Conservation (phyloP, 2,797 vertebrate species). For the Takifugu ocellatus region DNA sequence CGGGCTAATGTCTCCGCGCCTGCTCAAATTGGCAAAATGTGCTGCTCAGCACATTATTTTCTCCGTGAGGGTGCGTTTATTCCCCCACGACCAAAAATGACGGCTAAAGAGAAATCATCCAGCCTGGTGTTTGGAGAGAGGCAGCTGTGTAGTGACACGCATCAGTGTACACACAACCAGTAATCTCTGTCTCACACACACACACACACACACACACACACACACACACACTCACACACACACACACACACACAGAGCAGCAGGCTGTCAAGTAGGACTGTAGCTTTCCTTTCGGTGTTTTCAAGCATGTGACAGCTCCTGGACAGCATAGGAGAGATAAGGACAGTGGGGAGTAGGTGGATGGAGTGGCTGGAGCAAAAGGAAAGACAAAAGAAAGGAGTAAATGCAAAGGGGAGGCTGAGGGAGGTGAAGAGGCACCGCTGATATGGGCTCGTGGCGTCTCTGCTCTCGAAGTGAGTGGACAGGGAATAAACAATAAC, state of each 20-base stretch:
- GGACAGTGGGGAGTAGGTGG: conserved; percentile 27
- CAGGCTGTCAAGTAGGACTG: conserved; percentile 57
- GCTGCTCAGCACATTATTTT: background rate
- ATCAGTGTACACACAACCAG: conserved; percentile 30
- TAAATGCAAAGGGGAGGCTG: conserved; percentile 10
- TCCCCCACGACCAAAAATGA: conserved; percentile 13
- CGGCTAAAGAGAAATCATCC: conserved; percentile 15
- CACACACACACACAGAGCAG: conserved; percentile 33
- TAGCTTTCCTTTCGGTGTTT: conserved; percentile 52
- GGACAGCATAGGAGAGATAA: conserved; percentile 51
- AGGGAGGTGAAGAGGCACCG: background rate
- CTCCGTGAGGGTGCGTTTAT: background rate
- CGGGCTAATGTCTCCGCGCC: conserved; percentile 33
- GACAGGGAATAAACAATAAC: background rate
- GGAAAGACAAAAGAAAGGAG: background rate
- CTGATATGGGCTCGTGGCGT: conserved; percentile 1
- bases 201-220: conserved; percentile 5
- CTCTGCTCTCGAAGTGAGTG: background rate
- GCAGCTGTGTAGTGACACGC: conserved; percentile 34
- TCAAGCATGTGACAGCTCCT: conserved; percentile 65
- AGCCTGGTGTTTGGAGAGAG: conserved; percentile 16
- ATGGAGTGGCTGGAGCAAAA: conserved; percentile 3
- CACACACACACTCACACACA: conserved; percentile 19
- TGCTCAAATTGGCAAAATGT: background rate
- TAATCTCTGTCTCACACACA: conserved; percentile 31